A percentile compares a stretch with the other conserved stretches of the same genome.
These are phyloP conservation scores for Holacanthella duospinosa DNA, from an alignment of 2,888 invertebrate genomes.

Conservation along the genomic window DNA sequence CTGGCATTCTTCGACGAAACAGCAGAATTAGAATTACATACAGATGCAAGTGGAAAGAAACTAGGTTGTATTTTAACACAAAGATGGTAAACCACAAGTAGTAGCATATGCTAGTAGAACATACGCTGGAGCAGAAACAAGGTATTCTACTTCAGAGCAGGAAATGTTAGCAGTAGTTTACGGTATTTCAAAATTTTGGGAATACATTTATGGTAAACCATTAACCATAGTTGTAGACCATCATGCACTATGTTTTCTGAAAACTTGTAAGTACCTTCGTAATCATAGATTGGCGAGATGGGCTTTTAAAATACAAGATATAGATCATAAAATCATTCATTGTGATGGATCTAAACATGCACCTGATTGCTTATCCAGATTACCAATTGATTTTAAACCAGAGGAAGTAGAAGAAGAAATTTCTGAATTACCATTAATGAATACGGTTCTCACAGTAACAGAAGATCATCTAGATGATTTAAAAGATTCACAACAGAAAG, in stretches of 20 bases:
- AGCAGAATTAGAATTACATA: not conserved
- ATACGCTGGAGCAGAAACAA: not conserved
- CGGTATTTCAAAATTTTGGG: not conserved
- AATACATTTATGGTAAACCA: not conserved
- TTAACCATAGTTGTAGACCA: not conserved
- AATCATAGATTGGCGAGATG: not conserved
- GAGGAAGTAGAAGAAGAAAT: not conserved
- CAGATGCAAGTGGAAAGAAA: not conserved
- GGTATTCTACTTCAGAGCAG: not conserved
- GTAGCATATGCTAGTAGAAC: not conserved
- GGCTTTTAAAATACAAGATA: not conserved
- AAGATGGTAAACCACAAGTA: not conserved
- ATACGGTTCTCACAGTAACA: not conserved
- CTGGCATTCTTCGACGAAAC: not conserved
- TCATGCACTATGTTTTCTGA: not conserved
- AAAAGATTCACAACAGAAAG: not conserved
- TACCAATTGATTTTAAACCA: not conserved
- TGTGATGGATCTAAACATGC: not conserved
- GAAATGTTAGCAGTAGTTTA: not conserved
- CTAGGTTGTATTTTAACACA: not conserved
- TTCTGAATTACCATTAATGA: too few relatives aligned
- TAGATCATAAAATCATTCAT: not conserved
- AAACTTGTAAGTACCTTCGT: not conserved
- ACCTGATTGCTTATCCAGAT: not conserved
- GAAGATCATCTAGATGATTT: not conserved